Base-by-base conservation (phyloP, 2,888 invertebrate species). In the Ectropis crepuscularia region DNA sequence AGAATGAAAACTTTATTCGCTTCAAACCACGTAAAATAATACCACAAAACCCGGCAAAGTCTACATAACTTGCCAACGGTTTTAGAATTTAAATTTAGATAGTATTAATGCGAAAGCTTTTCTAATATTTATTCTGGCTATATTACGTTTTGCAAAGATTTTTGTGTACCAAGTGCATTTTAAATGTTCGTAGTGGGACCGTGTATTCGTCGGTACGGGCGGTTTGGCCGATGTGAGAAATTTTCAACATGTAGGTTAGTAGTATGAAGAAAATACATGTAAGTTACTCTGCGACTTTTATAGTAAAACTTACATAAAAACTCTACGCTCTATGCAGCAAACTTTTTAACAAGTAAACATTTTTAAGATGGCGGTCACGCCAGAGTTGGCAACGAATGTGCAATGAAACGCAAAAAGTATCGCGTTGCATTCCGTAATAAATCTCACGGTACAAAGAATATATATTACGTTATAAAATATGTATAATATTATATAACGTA, bases 1-100 rank as follows among this genome's bases (percentile, higher is more conserved):
- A 74, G 74, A 74, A 80, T 80, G 80, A 75, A 81, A 82, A 82
- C 76, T 82, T 82, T 81, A 80, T 76, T 78, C 79, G 71, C 73
- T 75, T 74, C 75, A 72, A 78, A 80, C 83, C 77, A 78, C 80
- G 74, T 80, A 77, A 80, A 82, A 83, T 82, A 81, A 80, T 80
- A 80, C 82, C 80, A 73, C 82, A 77, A 73, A 81, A 77, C 78
- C 78, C 74, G 67, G 74, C 57, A 77, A 74, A 79, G 78, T 78
- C 75, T 80, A 76, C 76, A 75, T 74, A 81, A 81, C 74, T 79
- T 76, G 73, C 65, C 74, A 74, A 81, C 78, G 75, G 76, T 69
- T 78, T 79, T 74, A 72, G 81, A 81, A 81, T 81, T 79, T 76
- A 75, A 79, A 80, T 80, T 74, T 70, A 70, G 74, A 76, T 76